Base-by-base conservation (phyloP, 2,888 invertebrate species). In the Mylabris sibirica region DNA sequence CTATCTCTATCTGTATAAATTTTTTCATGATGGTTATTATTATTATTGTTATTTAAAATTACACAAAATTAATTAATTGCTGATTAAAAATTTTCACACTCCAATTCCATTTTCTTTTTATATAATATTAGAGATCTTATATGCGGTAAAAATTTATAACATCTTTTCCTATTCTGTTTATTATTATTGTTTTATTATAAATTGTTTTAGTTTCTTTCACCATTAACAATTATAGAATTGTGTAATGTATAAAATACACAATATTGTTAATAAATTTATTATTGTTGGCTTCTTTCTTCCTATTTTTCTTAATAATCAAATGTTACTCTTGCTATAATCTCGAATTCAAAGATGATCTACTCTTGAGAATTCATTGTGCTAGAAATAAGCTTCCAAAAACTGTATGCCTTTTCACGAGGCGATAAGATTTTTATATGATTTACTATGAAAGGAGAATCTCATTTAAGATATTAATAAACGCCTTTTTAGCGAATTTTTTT, bases 211-310 rank as follows among this genome's bases (percentile, higher is more conserved):
- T 44, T 65, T 60, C 57, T 60, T 65, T 65, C 49, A 60, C 35
- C 49, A 60, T 67, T 64, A 63, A 64, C 65, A 67, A 72, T 72
- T 60, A 66, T 53, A 24, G 67, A 66, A 72, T 70, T 70, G 67
- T 69, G 69, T 67, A 62, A 70, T 49, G 9, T 64, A 63, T 62
- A 20, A 66, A 22, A 30, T 49, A 59, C 20, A 64, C 64, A 38
- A 61, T 59, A 63, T 66, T 67, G n/a, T 60, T 59, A 59, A 64
- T 66, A 64, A 69, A 64, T 44, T 34, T 26, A 60, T 44, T 70
- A 67, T 24, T 8, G 9, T 53, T 53, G 11, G n/a, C n/a, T n/a
- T n/a, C n/a, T n/a, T n/a, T n/a, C n/a, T n/a, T n/a, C n/a, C 24
- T 3, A 5, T 49, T 20, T 20, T 44, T 44, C 17, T 44, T 17